Evolutionary conservation across 2,113 vertebrate genomes (phyloP).

Genomic region (Etheostoma spectabile): DNA sequence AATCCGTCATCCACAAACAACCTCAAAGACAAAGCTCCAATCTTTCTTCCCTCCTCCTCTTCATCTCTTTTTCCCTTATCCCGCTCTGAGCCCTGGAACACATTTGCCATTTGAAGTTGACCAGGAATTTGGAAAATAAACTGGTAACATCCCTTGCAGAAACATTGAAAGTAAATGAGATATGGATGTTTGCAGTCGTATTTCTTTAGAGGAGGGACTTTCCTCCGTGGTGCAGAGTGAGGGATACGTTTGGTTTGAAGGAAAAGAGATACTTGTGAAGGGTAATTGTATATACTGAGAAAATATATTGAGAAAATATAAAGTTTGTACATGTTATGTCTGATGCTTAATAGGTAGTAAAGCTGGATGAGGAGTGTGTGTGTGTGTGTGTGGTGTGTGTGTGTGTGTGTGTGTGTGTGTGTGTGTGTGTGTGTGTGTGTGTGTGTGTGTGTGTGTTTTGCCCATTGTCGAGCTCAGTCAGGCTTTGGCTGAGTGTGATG

Average conservation of each 20-base stretch:
- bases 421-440: slow-evolving; percentile 25
- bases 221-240: slow-evolving; percentile 35
- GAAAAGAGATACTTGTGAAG: slow-evolving; percentile 45
- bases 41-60: background rate
- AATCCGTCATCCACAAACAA: slow-evolving; percentile 40
- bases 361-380: slow-evolving; percentile 26
- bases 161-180: slow-evolving; percentile 30
- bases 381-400: slow-evolving; percentile 15
- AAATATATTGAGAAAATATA: slow-evolving; percentile 36
- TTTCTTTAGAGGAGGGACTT: slow-evolving; percentile 48
- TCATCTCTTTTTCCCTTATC: background rate
- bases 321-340: slow-evolving; percentile 66
- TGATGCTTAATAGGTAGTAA: slow-evolving; percentile 52
- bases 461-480: slow-evolving; percentile 52
- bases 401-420: slow-evolving; percentile 12
- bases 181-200: slow-evolving; percentile 45
- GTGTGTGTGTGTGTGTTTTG: slow-evolving; percentile 27
- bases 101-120: slow-evolving; percentile 30
- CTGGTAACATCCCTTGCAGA: slow-evolving; percentile 16
- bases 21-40: slow-evolving; percentile 34
- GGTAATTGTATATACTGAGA: slow-evolving; percentile 57
- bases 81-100: background rate
- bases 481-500: slow-evolving; percentile 51
- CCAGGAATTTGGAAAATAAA: slow-evolving; percentile 47
- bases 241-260: slow-evolving; percentile 32